Conservation (phyloP, 2,888 invertebrate species). For the Lamproptera curius region DNA sequence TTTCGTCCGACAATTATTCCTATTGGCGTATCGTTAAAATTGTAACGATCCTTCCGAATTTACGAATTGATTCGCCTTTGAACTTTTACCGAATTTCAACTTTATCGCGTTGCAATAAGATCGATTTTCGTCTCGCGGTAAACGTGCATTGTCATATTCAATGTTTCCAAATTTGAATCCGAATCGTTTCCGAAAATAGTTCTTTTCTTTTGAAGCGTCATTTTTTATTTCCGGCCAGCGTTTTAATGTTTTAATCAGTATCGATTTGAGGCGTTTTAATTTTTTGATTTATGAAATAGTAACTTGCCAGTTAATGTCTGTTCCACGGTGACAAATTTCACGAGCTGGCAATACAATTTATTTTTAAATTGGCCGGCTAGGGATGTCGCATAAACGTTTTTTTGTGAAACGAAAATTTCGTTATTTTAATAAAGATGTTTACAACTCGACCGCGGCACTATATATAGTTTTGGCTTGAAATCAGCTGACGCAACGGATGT, state of each 20-base stretch:
- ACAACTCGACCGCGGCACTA: constrained; percentile 26
- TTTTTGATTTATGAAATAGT: too few species aligned
- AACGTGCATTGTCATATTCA: not conserved
- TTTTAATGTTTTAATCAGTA: too few species aligned
- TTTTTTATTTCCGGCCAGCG: too few species aligned
- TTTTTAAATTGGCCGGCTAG: not conserved
- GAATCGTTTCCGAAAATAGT: too few species aligned
- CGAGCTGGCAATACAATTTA: too few species aligned
- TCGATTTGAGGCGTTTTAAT: too few species aligned
- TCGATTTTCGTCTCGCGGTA: constrained; percentile 33
- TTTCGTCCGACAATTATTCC: constrained; percentile 34
- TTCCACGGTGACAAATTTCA: too few species aligned
- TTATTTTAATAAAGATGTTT: constrained; percentile 30
- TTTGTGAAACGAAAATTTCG: constrained; percentile 3
- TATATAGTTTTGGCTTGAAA: constrained; percentile 37
- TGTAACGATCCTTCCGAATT: not conserved
- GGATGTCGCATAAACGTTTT: not conserved
- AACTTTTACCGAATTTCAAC: constrained; percentile 8
- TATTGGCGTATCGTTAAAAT: constrained; percentile 13
- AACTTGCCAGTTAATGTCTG: too few species aligned
- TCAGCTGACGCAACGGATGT: constrained; percentile 29
- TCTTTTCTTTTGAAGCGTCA: too few species aligned
- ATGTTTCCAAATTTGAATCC: not conserved
- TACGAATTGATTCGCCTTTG: not conserved
- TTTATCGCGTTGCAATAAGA: constrained; percentile 15